phyloP scores from a whole-genome alignment of 1,140 invertebrate species.

The Bombus pascuorum region DNA sequence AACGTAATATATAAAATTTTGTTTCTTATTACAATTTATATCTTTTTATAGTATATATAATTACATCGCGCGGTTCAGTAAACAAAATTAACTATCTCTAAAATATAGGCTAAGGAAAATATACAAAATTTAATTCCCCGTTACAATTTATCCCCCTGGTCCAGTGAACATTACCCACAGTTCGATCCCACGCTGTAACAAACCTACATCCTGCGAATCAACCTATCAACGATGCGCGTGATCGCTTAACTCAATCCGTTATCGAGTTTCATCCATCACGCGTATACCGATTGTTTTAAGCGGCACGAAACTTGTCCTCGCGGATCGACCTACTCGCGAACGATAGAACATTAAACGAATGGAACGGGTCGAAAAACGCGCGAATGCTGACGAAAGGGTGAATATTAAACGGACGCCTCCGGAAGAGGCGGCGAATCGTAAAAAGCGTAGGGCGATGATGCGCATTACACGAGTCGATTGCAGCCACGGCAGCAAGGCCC shows the following conservation, averaged over 20 bases:
- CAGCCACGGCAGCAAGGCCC: conserved; percentile 62
- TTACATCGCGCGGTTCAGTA: too few species aligned
- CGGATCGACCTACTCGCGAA: too few species aligned
- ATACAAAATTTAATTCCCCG: too few species aligned
- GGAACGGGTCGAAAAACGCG: conserved; percentile 58
- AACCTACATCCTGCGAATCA: background rate
- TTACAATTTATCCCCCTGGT: too few species aligned
- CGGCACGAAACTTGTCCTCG: conserved; percentile 7
- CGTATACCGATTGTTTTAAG: conserved; percentile 5
- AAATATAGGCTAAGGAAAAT: too few species aligned
- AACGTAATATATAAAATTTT: too few species aligned
- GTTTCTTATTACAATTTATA: too few species aligned
- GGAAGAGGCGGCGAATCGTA: conserved; percentile 34
- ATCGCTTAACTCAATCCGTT: conserved; percentile 1
- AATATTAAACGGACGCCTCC: conserved; percentile 45
- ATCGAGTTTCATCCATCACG: conserved; percentile 16
- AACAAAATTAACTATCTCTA: too few species aligned
- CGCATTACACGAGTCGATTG: conserved; percentile 76
- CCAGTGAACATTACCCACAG: too few species aligned
- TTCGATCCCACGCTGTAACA: too few species aligned
- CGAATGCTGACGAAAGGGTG: conserved; percentile 52
- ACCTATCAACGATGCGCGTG: background rate
- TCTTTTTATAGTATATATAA: too few species aligned
- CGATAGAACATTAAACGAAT: conserved; percentile 65
- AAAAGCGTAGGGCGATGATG: conserved; percentile 71